Base-by-base conservation (phyloP, 2,113 vertebrate genomes). In the Tupaia chinensis region DNA sequence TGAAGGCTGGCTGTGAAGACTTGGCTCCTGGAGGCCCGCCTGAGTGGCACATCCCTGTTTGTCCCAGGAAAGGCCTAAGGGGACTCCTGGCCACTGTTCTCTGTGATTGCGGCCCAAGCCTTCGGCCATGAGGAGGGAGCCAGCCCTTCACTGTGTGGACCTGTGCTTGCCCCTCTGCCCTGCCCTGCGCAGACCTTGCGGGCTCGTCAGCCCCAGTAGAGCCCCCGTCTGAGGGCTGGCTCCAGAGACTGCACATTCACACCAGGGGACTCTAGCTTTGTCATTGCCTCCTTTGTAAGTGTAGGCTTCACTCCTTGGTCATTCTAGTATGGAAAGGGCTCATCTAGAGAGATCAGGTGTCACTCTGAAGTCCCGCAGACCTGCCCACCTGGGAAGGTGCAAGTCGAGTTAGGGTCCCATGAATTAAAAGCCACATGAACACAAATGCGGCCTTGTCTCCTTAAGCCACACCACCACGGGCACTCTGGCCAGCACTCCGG, bases 181-280 rank as follows among this genome's bases (percentile, higher is more conserved):
- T 32, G 15, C 44, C 44, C 44, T 44, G 44, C 44, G 44, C 44
- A 44, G 44, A 44, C 44, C 44, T 44, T 5, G 5, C 44, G 44
- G 44, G 44, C 44, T 44, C 44, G 44, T 44, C 44, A 44, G 44
- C 44, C 44, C 5, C 3, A 44, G 44, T 44, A 44, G 44, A 76
- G 34, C 53, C 65, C 74, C 8, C 3, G 73, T 14, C 34, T 11
- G 12, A 4, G 44, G 69, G 58, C 44, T 19, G 27, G 72, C 20
- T 53, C 53, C 15, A 72, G 22, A 4, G 0, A 77, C 0, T 13
- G 16, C 11, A 7, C 14, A 27, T 60, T 22, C 56, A 1, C 34
- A 4, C 4, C 19, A 1, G 44, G 4, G 15, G 14, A 2, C 25
- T 19, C 12, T 17, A 1, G 9, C 1, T 53, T 34, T 22, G 12